Evolutionary conservation across 2,888 invertebrate genomes (phyloP).

Genomic region (Rhabditoides inermis): DNA sequence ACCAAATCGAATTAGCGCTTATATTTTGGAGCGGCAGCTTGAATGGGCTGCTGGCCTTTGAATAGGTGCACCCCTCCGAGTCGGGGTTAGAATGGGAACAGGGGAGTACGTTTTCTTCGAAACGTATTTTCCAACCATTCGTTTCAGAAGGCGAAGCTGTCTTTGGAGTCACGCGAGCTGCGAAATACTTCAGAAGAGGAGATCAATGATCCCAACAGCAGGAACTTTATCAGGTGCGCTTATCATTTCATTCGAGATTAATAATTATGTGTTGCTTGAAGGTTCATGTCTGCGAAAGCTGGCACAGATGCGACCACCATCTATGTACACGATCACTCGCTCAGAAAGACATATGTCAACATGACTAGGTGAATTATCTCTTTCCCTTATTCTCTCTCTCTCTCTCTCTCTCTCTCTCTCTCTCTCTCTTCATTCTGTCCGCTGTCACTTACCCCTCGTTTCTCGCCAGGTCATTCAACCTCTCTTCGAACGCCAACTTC

Average conservation of each 20-base stretch:
- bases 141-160: conserved; percentile 44
- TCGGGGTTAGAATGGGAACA: no score
- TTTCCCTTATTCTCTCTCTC: neutral
- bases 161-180: conserved; percentile 32
- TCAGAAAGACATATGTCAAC: conserved; percentile 15
- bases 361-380: conserved; percentile 11
- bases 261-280: neutral
- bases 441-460: no score
- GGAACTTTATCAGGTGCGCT: conserved; percentile 39
- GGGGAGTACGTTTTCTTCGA: no score
- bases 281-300: conserved; percentile 33
- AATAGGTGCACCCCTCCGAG: no score
- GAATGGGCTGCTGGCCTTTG: no score
- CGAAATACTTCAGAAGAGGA: conserved; percentile 20
- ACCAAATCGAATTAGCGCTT: neutral
- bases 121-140: neutral
- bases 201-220: conserved; percentile 41
- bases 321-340: conserved; percentile 27
- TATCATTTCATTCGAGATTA: neutral
- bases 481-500: conserved; percentile 46
- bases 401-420: neutral
- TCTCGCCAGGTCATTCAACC: conserved; percentile 25
- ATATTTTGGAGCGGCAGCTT: neutral
- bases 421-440: no score
- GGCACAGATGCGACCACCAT: conserved; percentile 28